These are phyloP conservation scores for Morinoia aosen DNA, from an alignment of 2,888 invertebrate species.

Conservation along the genomic window DNA sequence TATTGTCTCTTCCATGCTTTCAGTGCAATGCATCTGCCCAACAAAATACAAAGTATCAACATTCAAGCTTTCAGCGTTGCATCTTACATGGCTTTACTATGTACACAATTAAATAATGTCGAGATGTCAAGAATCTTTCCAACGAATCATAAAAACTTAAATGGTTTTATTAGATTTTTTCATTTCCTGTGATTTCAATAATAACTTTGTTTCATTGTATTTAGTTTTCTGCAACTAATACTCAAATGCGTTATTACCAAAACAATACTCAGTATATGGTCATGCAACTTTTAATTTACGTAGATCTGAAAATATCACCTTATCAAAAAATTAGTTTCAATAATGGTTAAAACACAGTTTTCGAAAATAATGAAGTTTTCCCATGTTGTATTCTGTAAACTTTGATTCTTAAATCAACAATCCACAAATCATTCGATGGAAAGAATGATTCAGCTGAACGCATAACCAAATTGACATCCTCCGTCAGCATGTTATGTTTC, in stretches of 20 bases:
- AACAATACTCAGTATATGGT: background rate
- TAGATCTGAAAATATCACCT: background rate
- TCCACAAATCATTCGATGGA: background rate
- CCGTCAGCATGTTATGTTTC: background rate
- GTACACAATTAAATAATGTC: background rate
- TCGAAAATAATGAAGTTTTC: background rate
- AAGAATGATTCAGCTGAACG: background rate
- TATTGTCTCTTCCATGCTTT: background rate
- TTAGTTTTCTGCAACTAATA: too few species aligned
- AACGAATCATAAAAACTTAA: background rate
- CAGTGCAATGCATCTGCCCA: background rate
- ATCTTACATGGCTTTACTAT: background rate
- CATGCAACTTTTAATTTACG: background rate
- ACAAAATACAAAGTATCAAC: background rate
- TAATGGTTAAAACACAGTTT: background rate
- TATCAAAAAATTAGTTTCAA: background rate
- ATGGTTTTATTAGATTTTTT: too few species aligned
- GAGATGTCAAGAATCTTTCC: background rate
- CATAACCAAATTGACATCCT: background rate
- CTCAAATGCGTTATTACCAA: too few species aligned
- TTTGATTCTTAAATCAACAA: background rate
- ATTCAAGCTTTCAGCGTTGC: background rate
- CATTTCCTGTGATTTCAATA: too few species aligned
- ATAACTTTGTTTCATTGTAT: too few species aligned
- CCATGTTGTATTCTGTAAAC: background rate